These are phyloP conservation scores for Lepidurus packardi DNA, from an alignment of 1,140 invertebrate species.

Conservation along the genomic window DNA sequence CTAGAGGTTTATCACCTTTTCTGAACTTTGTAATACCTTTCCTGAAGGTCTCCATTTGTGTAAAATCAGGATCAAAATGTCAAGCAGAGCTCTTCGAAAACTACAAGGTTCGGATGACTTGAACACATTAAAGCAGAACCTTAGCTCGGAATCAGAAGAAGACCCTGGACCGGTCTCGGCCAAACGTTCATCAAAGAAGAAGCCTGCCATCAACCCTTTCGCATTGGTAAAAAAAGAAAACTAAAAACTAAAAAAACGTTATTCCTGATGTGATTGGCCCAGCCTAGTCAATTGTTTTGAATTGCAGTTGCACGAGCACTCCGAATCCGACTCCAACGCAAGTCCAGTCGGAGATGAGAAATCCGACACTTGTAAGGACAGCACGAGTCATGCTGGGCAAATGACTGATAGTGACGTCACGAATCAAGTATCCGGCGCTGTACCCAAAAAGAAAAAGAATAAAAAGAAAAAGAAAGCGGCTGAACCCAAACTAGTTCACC, in stretches of 20 bases:
- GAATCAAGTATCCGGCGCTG: slow-evolving; percentile 57
- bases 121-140: slow-evolving; percentile 45
- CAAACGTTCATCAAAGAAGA: slow-evolving; percentile 27
- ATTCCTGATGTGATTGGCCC: background rate
- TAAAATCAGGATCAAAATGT: slow-evolving; percentile 47
- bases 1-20: background rate
- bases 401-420: slow-evolving; percentile 52
- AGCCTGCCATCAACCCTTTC: slow-evolving; percentile 29
- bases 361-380: background rate
- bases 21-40: background rate
- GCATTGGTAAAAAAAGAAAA: slow-evolving; percentile 31
- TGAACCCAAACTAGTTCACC: slow-evolving; percentile 32
- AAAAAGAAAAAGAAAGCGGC: slow-evolving; percentile 55
- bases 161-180: slow-evolving; percentile 46
- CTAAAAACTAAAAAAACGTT: no score
- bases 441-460: slow-evolving; percentile 53
- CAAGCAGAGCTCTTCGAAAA: slow-evolving; percentile 56
- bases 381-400: slow-evolving; percentile 36
- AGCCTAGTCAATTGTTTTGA: background rate
- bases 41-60: background rate
- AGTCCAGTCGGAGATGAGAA: slow-evolving; percentile 19
- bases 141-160: slow-evolving; percentile 47
- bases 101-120: slow-evolving; percentile 51
- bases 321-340: slow-evolving; percentile 28
- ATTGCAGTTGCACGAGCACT: slow-evolving; percentile 28